These are phyloP conservation scores for Alaudala cheleensis DNA, from an alignment of 2,113 vertebrate genomes.

Conservation along the genomic window DNA sequence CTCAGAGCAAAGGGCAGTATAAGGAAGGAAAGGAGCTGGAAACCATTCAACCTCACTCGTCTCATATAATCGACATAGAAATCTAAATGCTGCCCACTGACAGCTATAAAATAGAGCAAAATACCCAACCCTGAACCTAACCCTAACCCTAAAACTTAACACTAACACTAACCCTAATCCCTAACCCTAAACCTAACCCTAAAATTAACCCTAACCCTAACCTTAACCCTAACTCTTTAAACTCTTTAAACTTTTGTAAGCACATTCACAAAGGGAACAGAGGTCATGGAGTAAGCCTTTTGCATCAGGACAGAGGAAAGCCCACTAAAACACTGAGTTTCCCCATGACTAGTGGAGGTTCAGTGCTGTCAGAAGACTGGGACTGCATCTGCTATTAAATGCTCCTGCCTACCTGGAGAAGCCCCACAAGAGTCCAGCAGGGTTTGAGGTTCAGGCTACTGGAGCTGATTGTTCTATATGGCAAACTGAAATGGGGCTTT, in stretches of 20 bases:
- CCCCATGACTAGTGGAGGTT: not conserved
- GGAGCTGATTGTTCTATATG: not conserved
- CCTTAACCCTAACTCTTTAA: too few relatives aligned
- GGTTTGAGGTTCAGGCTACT: not conserved
- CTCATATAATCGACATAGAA: constrained; percentile 37
- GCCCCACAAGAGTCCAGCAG: rapidly evolving
- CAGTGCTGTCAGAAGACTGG: not conserved
- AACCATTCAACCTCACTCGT: not conserved
- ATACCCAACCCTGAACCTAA: not conserved
- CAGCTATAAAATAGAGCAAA: constrained; percentile 46
- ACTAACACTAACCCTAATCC: too few relatives aligned
- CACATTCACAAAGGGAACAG: not conserved
- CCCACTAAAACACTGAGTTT: not conserved
- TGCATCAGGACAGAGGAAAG: not conserved
- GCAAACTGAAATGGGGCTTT: not conserved
- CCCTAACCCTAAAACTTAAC: too few relatives aligned
- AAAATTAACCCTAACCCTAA: too few relatives aligned
- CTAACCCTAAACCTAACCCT: too few relatives aligned
- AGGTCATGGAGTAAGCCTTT: not conserved
- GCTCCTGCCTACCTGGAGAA: not conserved
- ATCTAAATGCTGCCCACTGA: constrained; percentile 10
- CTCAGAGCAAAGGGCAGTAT: not conserved
- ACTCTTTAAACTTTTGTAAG: not conserved
- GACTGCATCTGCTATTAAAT: not conserved
- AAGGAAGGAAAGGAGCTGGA: constrained; percentile 4